Percentiles rank a stretch among this genome's conserved stretches.
Evolutionary conservation across 2,888 invertebrate species (phyloP).

Genomic region (Drosophila leonis): DNA sequence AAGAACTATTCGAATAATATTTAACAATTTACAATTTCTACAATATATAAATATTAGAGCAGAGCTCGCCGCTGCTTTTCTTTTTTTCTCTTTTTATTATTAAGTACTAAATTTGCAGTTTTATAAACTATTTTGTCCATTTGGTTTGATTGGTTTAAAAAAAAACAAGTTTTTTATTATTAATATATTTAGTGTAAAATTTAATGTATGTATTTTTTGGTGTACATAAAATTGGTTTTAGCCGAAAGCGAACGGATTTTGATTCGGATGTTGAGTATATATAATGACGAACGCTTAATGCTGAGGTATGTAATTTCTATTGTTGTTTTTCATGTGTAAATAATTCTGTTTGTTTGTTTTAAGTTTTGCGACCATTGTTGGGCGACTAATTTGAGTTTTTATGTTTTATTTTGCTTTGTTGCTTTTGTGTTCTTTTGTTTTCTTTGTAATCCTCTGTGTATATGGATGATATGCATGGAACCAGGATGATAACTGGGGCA

Average conservation of each 20-base stretch:
- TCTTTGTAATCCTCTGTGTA: not conserved
- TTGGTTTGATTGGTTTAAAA: constrained; percentile 14
- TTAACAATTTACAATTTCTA: constrained; percentile 26
- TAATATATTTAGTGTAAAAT: constrained; percentile 18
- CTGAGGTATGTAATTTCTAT: constrained; percentile 28
- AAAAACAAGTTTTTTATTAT: constrained; percentile 14
- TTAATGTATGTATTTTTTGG: constrained; percentile 53
- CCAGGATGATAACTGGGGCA: constrained; percentile 30
- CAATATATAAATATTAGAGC: not conserved
- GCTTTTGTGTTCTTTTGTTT: not conserved
- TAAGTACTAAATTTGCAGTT: constrained; percentile 16
- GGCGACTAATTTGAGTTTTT: constrained; percentile 19
- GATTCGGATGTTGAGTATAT: constrained; percentile 33
- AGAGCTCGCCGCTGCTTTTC: constrained; percentile 10
- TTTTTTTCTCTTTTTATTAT: not conserved
- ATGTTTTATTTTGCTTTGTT: not conserved
- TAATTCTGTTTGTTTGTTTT: constrained; percentile 8
- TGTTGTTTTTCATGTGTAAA: not conserved
- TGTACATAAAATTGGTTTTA: constrained; percentile 47
- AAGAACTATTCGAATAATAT: constrained; percentile 52
- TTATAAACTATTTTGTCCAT: constrained; percentile 5
- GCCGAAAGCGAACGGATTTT: constrained; percentile 31
- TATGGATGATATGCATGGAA: constrained; percentile 21
- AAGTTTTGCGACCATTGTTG: constrained; percentile 14
- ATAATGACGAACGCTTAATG: constrained; percentile 20